Conservation (phyloP, 2,797 vertebrate genomes). For the Lacerta agilis region DNA sequence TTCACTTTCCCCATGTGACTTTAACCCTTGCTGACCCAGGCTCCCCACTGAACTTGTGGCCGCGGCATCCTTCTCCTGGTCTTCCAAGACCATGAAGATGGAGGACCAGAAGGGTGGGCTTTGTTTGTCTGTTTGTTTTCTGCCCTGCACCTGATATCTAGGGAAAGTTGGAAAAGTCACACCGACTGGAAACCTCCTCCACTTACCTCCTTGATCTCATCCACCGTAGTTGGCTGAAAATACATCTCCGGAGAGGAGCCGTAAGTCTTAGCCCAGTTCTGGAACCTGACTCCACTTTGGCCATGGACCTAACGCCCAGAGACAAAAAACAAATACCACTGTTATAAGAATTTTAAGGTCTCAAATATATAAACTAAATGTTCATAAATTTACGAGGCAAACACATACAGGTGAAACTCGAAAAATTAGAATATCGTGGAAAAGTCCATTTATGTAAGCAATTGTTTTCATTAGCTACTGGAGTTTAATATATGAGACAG, state of each 20-base stretch:
- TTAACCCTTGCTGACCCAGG: not conserved
- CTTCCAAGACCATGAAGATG: not conserved
- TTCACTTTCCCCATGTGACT: not conserved
- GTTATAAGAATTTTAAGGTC: too few relatives aligned
- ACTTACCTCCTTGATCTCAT: constrained; percentile 78
- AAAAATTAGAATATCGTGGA: too few relatives aligned
- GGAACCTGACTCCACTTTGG: constrained; percentile 75
- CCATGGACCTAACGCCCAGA: constrained; percentile 69
- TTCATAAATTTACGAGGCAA: too few relatives aligned
- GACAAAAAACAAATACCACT: not conserved
- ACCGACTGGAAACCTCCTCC: not conserved
- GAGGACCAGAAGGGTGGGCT: not conserved
- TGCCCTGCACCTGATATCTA: too few relatives aligned
- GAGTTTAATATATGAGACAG: too few relatives aligned
- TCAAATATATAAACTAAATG: too few relatives aligned
- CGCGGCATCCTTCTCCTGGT: not conserved
- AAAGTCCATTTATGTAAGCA: too few relatives aligned
- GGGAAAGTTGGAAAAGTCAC: too few relatives aligned
- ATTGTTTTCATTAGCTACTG: too few relatives aligned
- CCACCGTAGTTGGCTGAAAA: constrained; percentile 74
- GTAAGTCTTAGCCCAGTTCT: constrained; percentile 81
- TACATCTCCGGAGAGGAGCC: constrained; percentile 76
- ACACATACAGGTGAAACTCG: too few relatives aligned
- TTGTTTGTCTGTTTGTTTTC: not conserved
- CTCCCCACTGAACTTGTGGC: not conserved